Evolutionary conservation across 1,140 invertebrate species (phyloP), one percentile per base, ranked within the genome.

Genomic region (Sinonovacula constricta): DNA sequence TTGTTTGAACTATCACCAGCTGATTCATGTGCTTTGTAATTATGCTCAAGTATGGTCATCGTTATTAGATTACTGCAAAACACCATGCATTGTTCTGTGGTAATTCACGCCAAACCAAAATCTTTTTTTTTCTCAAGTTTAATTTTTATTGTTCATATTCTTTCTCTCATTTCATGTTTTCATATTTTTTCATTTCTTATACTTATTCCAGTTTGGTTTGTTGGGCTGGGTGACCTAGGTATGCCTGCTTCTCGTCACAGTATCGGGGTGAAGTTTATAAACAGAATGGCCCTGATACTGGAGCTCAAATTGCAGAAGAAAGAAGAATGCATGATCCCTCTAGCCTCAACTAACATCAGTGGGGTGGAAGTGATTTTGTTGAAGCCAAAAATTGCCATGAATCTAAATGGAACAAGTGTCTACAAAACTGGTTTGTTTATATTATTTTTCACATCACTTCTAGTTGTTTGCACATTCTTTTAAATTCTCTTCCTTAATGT

Each of bases 371-470:
- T 84, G 7, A 54, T 80, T 26, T 63, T 84, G 31, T 51, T 84
- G 14, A 82, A 82, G 67, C 83, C 83, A 3, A 82, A 80, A 76
- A 49, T 77, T 31, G 36, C 81, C 0, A 84, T 84, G 83, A 84
- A 84, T 65, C 56, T 84, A 18, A 84, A 80, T 75, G 83, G 83
- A 51, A 51, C 49, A 30, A 84, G 83, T 75, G 83, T 84, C 5
- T 24, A 22, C 26, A 84, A 80, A 70, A 79, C 81, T 80, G 83
- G 83, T 84, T 54, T 7, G 7, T 18, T 33, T 14, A 49, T 12
- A 14, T 49, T n/a, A n/a, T n/a, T n/a, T n/a, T n/a, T n/a, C n/a
- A n/a, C n/a, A n/a, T n/a, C n/a, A n/a, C n/a, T n/a, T n/a, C n/a
- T n/a, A n/a, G n/a, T n/a, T n/a, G n/a, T n/a, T n/a, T n/a, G n/a